Evolutionary conservation across 2,797 vertebrate genomes (phyloP).

Genomic region (Emydoidea blandingii): DNA sequence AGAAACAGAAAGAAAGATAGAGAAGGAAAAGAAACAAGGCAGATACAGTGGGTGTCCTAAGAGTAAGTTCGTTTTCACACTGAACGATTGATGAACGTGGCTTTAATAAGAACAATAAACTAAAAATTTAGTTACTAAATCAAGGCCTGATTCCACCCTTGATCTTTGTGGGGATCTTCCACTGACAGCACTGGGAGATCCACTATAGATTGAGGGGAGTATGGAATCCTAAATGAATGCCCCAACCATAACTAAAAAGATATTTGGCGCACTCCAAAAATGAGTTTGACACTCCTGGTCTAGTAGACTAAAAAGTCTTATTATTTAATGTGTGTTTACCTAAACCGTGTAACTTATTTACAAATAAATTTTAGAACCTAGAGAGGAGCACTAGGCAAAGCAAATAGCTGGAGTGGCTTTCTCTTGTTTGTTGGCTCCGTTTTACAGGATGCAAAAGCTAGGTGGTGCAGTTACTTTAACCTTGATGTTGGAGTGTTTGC

Average conservation of each 20-base stretch:
- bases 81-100: neutral
- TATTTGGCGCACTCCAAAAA: neutral
- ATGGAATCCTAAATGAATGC: neutral
- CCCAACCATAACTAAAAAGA: neutral
- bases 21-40: neutral
- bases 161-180: neutral
- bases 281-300: neutral
- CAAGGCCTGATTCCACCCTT: neutral
- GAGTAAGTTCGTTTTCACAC: neutral
- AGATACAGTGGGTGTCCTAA: neutral
- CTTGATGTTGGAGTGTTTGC: neutral
- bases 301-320: neutral
- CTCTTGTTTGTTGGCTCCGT: neutral
- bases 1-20: neutral
- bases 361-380: neutral
- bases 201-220: neutral
- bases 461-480: neutral
- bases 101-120: neutral
- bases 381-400: neutral
- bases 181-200: neutral
- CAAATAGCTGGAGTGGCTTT: neutral
- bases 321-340: neutral
- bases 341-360: neutral
- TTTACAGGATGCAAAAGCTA: neutral
- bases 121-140: neutral